Conservation (phyloP, 2,113 vertebrate genomes). For the Mola mola region DNA sequence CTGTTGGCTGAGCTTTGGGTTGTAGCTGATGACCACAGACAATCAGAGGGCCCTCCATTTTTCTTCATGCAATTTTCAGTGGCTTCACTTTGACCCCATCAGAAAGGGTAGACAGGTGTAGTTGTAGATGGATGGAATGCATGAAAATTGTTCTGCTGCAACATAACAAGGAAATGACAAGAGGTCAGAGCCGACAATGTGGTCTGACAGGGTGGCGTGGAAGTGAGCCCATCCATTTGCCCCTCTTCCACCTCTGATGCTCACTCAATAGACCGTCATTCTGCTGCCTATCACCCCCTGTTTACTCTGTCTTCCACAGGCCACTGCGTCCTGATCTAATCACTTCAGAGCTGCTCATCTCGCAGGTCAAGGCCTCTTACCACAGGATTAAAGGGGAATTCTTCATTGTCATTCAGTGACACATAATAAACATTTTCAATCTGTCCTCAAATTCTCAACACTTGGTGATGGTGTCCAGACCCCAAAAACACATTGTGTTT, state of each 20-base stretch:
- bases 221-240: no score
- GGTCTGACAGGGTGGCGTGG: neutral
- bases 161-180: conserved; percentile 7
- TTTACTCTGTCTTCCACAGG: conserved; percentile 31
- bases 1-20: neutral
- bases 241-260: conserved; percentile 16
- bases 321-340: conserved; percentile 39
- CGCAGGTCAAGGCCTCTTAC: neutral
- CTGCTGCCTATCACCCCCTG: conserved; percentile 41
- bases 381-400: conserved; percentile 1
- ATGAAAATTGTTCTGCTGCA: no score
- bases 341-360: conserved; percentile 44
- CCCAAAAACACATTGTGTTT: neutral
- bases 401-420: conserved; percentile 6
- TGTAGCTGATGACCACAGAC: neutral
- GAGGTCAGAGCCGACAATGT: conserved; percentile 2
- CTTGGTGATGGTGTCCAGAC: neutral
- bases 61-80: neutral
- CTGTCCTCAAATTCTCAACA: no score
- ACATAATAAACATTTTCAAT: conserved; percentile 6
- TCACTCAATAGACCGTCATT: conserved; percentile 31
- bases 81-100: neutral
- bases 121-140: no score
- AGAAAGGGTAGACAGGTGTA: neutral
- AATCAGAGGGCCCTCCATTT: neutral